phyloP scores from a whole-genome alignment of 1,140 invertebrate genomes.

The Calliphora vicina region DNA sequence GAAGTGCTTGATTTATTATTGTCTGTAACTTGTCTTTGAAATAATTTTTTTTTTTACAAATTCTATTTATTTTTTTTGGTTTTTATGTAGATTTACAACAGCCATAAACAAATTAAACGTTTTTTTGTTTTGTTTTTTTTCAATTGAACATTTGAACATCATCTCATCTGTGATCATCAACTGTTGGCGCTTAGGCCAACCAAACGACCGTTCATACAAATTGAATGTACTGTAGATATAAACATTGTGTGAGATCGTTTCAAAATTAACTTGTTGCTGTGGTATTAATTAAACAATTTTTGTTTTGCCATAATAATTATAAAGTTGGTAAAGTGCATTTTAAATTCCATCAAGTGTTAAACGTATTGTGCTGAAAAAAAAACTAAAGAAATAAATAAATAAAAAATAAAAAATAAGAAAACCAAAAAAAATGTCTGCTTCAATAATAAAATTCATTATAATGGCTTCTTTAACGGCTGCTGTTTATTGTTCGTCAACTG shows the following conservation, averaged over 20 bases:
- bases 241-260: background rate
- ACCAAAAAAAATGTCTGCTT: background rate
- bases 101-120: background rate
- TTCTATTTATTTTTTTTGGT: background rate
- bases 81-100: background rate
- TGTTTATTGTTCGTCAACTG: background rate
- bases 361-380: background rate
- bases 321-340: background rate
- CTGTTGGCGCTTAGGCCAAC: too few species aligned
- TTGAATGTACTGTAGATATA: too few species aligned
- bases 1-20: background rate
- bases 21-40: background rate
- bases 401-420: background rate
- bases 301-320: background rate
- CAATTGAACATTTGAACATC: too few species aligned
- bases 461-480: background rate
- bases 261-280: background rate
- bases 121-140: background rate
- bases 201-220: too few species aligned
- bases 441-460: background rate
- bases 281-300: background rate
- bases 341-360: background rate
- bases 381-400: too few species aligned
- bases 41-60: background rate
- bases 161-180: too few species aligned